These are phyloP conservation scores for Papilio polyxenes DNA, from an alignment of 1,140 invertebrate genomes.

Conservation along the genomic window DNA sequence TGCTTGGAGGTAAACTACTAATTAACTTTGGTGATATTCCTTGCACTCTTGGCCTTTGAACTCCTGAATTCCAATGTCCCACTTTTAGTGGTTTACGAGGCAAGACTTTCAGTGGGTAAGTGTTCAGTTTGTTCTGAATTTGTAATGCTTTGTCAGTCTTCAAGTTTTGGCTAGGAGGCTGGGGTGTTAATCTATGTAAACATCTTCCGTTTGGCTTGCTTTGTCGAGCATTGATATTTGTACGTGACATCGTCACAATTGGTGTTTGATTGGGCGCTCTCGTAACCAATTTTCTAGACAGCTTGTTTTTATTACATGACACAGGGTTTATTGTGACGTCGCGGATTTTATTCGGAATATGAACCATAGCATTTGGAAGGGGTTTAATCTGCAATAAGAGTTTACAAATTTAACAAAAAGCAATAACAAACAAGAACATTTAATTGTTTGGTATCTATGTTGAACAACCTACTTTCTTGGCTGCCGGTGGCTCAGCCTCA, in stretches of 20 bases:
- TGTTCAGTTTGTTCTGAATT: not conserved
- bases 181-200: constrained; percentile 24
- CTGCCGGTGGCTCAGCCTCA: constrained; percentile 61
- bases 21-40: constrained; percentile 38
- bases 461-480: constrained; percentile 60
- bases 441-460: not conserved
- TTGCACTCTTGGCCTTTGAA: constrained; percentile 32
- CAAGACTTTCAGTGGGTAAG: not conserved
- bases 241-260: not conserved
- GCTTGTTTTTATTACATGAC: constrained; percentile 36
- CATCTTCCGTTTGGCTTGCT: constrained; percentile 15
- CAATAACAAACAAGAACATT: not conserved
- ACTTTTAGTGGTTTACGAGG: not conserved
- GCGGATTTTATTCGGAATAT: constrained; percentile 61
- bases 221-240: not conserved
- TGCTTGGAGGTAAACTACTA: constrained; percentile 58
- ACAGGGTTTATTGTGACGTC: constrained; percentile 60
- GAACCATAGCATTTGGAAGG: constrained; percentile 69
- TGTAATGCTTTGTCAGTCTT: not conserved
- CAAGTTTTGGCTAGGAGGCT: not conserved
- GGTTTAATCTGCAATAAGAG: constrained; percentile 64
- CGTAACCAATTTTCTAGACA: not conserved
- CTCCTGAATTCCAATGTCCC: not conserved
- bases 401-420: constrained; percentile 30
- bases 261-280: not conserved